These are phyloP conservation scores for Hirtodrosophila duncani DNA, from an alignment of 2,888 invertebrate genomes.

Conservation along the genomic window DNA sequence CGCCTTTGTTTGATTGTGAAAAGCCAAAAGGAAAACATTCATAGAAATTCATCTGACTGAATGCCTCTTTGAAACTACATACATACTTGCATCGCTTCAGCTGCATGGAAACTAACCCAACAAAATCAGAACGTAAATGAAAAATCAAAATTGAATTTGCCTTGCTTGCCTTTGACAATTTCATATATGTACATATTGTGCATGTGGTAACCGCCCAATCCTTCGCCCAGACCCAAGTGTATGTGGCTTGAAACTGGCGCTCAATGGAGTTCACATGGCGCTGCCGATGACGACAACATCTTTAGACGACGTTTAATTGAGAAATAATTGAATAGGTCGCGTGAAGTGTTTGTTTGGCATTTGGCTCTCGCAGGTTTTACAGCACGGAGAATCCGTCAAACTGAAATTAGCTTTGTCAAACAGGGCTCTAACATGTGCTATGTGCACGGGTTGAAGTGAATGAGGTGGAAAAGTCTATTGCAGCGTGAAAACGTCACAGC, in stretches of 20 bases:
- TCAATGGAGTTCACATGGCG: constrained; percentile 17
- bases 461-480: constrained; percentile 61
- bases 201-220: constrained; percentile 11
- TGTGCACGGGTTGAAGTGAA: constrained; percentile 50
- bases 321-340: constrained; percentile 77
- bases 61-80: constrained; percentile 33
- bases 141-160: constrained; percentile 59
- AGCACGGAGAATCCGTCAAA: constrained; percentile 33
- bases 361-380: constrained; percentile 28
- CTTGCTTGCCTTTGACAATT: constrained; percentile 48
- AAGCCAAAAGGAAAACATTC: too few species aligned
- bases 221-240: constrained; percentile 38
- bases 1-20: too few species aligned
- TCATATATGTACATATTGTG: constrained; percentile 3
- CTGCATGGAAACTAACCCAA: constrained; percentile 13
- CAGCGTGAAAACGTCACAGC: constrained; percentile 65
- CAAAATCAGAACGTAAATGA: constrained; percentile 32
- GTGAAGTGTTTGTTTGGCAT: constrained; percentile 75
- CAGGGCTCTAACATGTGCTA: constrained; percentile 47
- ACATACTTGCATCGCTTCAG: constrained; percentile 7
- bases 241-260: constrained; percentile 21
- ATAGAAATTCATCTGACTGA: too few species aligned
- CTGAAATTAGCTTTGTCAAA: constrained; percentile 71
- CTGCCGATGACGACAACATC: constrained; percentile 46
- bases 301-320: constrained; percentile 74